Evolutionary conservation across 2,797 vertebrate genomes (phyloP), one percentile per base, ranked within the genome.

Genomic region (Acipenser transmontanus): DNA sequence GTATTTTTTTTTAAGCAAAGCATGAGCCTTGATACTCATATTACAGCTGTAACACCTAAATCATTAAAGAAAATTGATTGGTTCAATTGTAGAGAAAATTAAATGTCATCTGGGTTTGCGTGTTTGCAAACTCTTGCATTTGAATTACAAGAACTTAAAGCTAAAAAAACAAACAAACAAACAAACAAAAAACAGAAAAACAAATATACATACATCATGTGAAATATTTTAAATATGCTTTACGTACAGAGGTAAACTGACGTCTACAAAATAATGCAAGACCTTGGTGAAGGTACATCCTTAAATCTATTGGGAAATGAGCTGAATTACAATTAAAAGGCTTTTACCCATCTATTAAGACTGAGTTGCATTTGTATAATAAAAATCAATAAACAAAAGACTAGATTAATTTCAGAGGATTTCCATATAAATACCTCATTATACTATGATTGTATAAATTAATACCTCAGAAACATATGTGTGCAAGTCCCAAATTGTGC

Each of bases 381-480:
- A 47, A 61, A 75, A 69, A 57, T 51, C 59, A 69, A 49, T 62
- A 14, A 61, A 72, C 8, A 57, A 10, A 64, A 14, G 34, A 9
- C 20, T 49, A 56, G 49, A 62, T 51, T 74, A 62, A 59, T 57
- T 11, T 47, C 54, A 50, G 50, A 59, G 67, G 66, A 72, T 65
- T 63, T 70, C 50, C 68, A 70, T 69, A 69, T 70, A 69, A 72
- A 75, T 72, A 65, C 61, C 51, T 49, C 62, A 65, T 69, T 71
- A 70, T 67, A 73, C 65, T 52, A 62, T 4, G 59, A 68, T 68
- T 73, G 67, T 59, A 57, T 61, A 62, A 66, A 61, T 47, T 64
- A 71, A 63, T 66, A 62, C 54, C 68, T 61, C 63, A 62, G 34
- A 70, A 69, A 68, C 47, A 7, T 64, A 70, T 67, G 34, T 34